Percentiles rank a stretch among this genome's conserved stretches.
Evolutionary conservation across 1,140 invertebrate species (phyloP).

Genomic region (Arctopsyche grandis): DNA sequence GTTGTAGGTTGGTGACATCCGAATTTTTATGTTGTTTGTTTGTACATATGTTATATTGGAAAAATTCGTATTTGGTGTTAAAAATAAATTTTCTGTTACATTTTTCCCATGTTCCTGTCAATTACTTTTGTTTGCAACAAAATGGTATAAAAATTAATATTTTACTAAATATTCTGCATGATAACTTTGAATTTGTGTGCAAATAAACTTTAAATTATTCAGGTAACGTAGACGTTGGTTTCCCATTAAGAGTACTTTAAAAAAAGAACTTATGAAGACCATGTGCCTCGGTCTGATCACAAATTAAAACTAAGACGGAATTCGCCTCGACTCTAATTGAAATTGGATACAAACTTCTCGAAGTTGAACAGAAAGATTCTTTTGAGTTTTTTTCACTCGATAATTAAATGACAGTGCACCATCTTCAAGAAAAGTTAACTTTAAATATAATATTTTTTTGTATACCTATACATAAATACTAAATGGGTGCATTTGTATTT

Average conservation of each 20-base stretch:
- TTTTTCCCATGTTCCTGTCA: too few species aligned
- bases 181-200: constrained; percentile 30
- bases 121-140: too few species aligned
- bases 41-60: too few species aligned
- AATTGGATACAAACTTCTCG: constrained; percentile 31
- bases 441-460: too few species aligned
- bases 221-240: constrained; percentile 29
- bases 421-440: too few species aligned
- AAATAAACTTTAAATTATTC: constrained; percentile 16
- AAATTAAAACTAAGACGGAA: constrained; percentile 30
- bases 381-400: constrained; percentile 5
- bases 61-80: too few species aligned
- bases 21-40: too few species aligned
- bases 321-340: constrained; percentile 12
- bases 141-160: too few species aligned
- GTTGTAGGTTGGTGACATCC: too few species aligned
- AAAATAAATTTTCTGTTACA: too few species aligned
- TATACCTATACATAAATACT: too few species aligned
- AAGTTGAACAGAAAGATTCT: background rate
- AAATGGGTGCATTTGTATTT: background rate
- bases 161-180: too few species aligned
- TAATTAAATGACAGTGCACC: background rate
- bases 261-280: background rate
- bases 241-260: constrained; percentile 32
- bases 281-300: background rate